Percentiles rank a stretch among this genome's conserved stretches.
These are phyloP conservation scores for Chaetorhynchus papuensis DNA, from an alignment of 2,113 vertebrate genomes.

Conservation along the genomic window DNA sequence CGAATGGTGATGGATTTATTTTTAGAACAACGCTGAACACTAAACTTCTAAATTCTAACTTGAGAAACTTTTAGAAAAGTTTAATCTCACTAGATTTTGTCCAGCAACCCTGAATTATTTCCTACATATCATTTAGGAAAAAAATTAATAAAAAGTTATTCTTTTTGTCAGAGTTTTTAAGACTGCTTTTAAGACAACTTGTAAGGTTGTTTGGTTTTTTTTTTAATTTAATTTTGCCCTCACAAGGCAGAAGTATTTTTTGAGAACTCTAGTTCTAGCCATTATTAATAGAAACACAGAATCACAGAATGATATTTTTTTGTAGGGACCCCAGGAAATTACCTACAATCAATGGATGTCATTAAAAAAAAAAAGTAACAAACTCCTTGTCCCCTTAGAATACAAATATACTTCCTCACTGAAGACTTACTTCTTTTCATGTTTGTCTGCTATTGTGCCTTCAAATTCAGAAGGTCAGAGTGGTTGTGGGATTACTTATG, in stretches of 20 bases:
- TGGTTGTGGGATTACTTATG: background rate
- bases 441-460: fast-evolving
- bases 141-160: background rate
- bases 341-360: background rate
- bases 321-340: background rate
- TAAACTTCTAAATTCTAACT: background rate
- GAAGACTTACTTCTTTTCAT: background rate
- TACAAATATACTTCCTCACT: background rate
- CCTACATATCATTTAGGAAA: fast-evolving
- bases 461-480: background rate
- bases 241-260: background rate
- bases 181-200: background rate
- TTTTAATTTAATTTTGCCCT: background rate
- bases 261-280: background rate
- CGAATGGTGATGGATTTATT: background rate
- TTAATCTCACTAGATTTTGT: background rate
- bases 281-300: background rate
- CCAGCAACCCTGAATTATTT: background rate
- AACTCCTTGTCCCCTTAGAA: background rate
- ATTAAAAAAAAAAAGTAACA: background rate
- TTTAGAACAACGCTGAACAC: background rate
- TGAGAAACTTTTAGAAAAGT: background rate
- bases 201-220: background rate
- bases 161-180: background rate
- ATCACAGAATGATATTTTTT: background rate